Base-by-base conservation (phyloP, 2,888 invertebrate genomes). In the Drosophila phalerata region DNA sequence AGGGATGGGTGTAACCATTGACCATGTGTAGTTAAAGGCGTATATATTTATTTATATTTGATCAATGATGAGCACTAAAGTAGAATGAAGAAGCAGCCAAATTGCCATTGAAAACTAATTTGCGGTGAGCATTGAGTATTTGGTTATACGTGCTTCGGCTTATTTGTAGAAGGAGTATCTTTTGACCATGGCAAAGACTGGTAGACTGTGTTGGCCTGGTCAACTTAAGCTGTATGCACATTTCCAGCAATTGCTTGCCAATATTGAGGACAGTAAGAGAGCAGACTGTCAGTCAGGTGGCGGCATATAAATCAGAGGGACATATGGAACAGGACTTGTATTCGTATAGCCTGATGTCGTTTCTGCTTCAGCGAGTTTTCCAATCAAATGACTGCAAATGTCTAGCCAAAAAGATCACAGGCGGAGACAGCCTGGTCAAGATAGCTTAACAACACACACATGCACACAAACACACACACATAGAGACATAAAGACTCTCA, bases 351-450 rank as follows among this genome's bases (percentile, higher is more conserved):
- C 76, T 63, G 76, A 66, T 77, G 78, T 76, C 73, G 75, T 79
- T 87, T 89, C 81, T 81, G 85, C 88, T 85, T 80, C 81, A 86
- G 48, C 83, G 87, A 58, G 73, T 87, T 90, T 90, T 90, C 85
- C 89, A 90, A 90, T 90, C 90, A 90, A 90, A 89, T 90, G 80
- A 78, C 89, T 87, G 84, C 80, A 61, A 73, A 62, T 49, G 72
- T 64, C 82, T 80, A 66, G 72, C 60, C 79, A 83, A 57, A 82
- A 72, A 82, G 81, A 81, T 79, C 80, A 84, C 73, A 81, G 64
- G 45, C 78, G 66, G 32, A 48, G 65, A 68, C 65, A 55, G 65
- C 37, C 22, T 60, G 76, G 64, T 56, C 76, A 65, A 65, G 73
- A 76, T 69, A 17, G 69, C 76, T 66, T 67, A 63, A 63, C 72